Base-by-base conservation (phyloP, 2,888 invertebrate genomes). In the Villa cingulata region DNA sequence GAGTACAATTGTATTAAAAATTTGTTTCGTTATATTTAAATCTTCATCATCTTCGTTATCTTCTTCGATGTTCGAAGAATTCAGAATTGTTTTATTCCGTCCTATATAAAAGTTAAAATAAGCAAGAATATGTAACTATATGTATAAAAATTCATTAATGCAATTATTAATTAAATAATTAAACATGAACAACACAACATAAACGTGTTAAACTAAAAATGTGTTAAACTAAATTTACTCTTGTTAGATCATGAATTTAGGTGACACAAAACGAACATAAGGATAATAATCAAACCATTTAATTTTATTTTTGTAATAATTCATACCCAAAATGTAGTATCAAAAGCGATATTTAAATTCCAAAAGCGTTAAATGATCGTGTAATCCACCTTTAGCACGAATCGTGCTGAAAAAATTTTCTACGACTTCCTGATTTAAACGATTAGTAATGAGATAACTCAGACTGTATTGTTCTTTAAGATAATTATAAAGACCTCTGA, bases 291-390 rank as follows among this genome's bases (percentile, higher is more conserved):
- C 29, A 32, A 32, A 12, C 29, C 29, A 32, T 4, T 36, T 16
- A 4, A 36, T 36, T 36, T n/a, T 16, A 7, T 36, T 16, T 36
- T 2, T 4, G 5, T 36, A 36, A 16, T 36, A 4, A 5, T 4
- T 4, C 12, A 34, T 34, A 29, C 41, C 41, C n/a, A 46, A 23
- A 27, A 46, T 41, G 16, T 18, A 41, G 17, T 37, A 23, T 20
- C 37, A 14, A 16, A 41, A 46, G 9, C 46, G 29, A n/a, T 37
- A 27, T 16, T 18, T 34, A 41, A 46, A 46, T 23, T 46, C 46
- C 40, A 27, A 29, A n/a, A 37, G 18, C 2, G 46, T 41, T 17
- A 41, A 37, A n/a, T 41, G 19, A 7, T 29, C 27, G 10, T 37
- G 14, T 7, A 41, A 17, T 17, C 37, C 41, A 9, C 18, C 27